Percentiles rank a stretch among this genome's conserved stretches.
phyloP scores from a whole-genome alignment of 1,140 invertebrate genomes.

The Aphaenogaster ashmeadi region DNA sequence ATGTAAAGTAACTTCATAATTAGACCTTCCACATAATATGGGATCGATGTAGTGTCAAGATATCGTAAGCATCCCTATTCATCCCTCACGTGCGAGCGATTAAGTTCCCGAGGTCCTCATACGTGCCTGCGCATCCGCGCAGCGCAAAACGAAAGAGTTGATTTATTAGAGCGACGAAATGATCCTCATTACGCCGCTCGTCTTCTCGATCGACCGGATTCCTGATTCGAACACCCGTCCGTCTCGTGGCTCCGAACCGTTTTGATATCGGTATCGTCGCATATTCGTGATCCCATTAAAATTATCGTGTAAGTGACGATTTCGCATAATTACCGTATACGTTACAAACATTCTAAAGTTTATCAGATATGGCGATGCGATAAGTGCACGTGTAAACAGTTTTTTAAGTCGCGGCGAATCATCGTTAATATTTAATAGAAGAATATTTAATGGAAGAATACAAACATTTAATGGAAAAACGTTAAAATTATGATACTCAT shows the following conservation, averaged over 20 bases:
- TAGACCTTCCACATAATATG: slow-evolving; percentile 50
- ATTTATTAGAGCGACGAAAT: slow-evolving; percentile 74
- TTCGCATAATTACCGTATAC: slow-evolving; percentile 26
- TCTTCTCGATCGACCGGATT: slow-evolving; percentile 54
- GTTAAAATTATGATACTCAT: not conserved
- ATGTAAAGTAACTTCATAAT: slow-evolving; percentile 64
- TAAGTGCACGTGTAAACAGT: not conserved
- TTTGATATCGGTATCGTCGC: slow-evolving; percentile 34
- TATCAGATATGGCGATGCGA: slow-evolving; percentile 27
- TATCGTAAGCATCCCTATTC: slow-evolving; percentile 50
- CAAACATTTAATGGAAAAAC: not conserved
- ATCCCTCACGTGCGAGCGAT: slow-evolving; percentile 56
- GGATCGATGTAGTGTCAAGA: slow-evolving; percentile 57
- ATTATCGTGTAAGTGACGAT: slow-evolving; percentile 50
- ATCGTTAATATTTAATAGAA: not conserved
- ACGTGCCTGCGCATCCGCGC: slow-evolving; percentile 32
- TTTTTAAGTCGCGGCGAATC: not conserved
- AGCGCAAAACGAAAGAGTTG: slow-evolving; percentile 60
- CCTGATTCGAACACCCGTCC: slow-evolving; percentile 22
- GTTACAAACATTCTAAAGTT: slow-evolving; percentile 24
- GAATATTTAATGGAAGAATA: not conserved
- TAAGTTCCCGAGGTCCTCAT: slow-evolving; percentile 35
- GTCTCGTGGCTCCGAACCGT: not conserved
- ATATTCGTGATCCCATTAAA: slow-evolving; percentile 6
- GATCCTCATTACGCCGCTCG: slow-evolving; percentile 63